Conservation (phyloP, 2,888 invertebrate species). For the Achlya flavicornis region DNA sequence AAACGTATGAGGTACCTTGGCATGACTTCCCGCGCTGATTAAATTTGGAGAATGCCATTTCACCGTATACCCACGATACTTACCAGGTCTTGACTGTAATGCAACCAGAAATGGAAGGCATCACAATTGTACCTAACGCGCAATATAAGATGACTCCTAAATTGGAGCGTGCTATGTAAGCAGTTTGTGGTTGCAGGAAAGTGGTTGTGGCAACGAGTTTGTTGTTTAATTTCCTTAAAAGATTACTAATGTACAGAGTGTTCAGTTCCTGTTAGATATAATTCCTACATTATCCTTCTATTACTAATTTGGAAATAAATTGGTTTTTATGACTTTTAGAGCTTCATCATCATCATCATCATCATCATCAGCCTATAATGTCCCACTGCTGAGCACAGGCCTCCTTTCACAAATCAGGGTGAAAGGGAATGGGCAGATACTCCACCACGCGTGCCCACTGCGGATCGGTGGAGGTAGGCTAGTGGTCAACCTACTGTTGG, state of each 20-base stretch:
- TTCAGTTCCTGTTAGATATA: slow-evolving; percentile 14
- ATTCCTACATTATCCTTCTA: neutral
- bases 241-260: slow-evolving; percentile 42
- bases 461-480: too few species aligned
- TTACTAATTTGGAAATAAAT: too few species aligned
- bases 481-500: too few species aligned
- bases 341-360: too few species aligned
- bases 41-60: slow-evolving; percentile 52
- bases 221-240: slow-evolving; percentile 57
- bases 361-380: too few species aligned
- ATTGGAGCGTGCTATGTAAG: slow-evolving; percentile 50
- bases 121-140: slow-evolving; percentile 25
- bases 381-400: too few species aligned
- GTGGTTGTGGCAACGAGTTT: slow-evolving; percentile 59
- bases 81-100: slow-evolving; percentile 37
- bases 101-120: slow-evolving; percentile 37
- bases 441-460: too few species aligned
- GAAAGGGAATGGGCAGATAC: too few species aligned
- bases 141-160: slow-evolving; percentile 37
- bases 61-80: slow-evolving; percentile 39
- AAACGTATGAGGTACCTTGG: slow-evolving; percentile 44
- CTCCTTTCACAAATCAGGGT: too few species aligned
- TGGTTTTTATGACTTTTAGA: neutral
- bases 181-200: slow-evolving; percentile 56
- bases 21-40: slow-evolving; percentile 49